Conservation (phyloP, 2,888 invertebrate genomes). For the Beris chalybata region DNA sequence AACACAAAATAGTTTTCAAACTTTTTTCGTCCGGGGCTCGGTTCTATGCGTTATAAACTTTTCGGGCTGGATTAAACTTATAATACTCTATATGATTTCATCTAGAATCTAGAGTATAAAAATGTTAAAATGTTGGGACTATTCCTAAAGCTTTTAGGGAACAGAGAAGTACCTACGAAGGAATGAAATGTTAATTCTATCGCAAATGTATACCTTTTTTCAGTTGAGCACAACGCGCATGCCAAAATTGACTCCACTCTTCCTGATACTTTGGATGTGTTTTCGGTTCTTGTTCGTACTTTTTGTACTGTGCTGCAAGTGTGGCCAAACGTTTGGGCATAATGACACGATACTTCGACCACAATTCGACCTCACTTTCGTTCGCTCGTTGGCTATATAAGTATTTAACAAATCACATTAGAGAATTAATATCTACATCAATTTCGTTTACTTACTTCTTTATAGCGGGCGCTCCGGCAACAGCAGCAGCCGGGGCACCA, state of each 20-base stretch:
- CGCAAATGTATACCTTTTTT: constrained; percentile 29
- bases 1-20: too few species aligned
- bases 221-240: constrained; percentile 16
- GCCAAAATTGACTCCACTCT: constrained; percentile 34
- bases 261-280: constrained; percentile 33
- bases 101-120: too few species aligned
- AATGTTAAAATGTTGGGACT: too few species aligned
- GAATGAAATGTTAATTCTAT: background rate
- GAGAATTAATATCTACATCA: background rate
- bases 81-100: too few species aligned
- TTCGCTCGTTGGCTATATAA: background rate
- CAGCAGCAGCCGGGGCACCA: background rate
- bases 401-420: background rate
- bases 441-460: background rate
- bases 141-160: too few species aligned
- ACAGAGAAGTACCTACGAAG: background rate
- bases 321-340: constrained; percentile 30
- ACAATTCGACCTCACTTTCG: constrained; percentile 5
- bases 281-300: constrained; percentile 28
- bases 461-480: background rate
- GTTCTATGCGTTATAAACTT: too few species aligned
- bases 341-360: constrained; percentile 30
- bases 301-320: constrained; percentile 32
- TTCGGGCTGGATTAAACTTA: too few species aligned
- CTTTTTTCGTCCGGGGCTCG: too few species aligned